Conservation (phyloP, 2,113 vertebrate genomes). For the Puffinus mauretanicus region DNA sequence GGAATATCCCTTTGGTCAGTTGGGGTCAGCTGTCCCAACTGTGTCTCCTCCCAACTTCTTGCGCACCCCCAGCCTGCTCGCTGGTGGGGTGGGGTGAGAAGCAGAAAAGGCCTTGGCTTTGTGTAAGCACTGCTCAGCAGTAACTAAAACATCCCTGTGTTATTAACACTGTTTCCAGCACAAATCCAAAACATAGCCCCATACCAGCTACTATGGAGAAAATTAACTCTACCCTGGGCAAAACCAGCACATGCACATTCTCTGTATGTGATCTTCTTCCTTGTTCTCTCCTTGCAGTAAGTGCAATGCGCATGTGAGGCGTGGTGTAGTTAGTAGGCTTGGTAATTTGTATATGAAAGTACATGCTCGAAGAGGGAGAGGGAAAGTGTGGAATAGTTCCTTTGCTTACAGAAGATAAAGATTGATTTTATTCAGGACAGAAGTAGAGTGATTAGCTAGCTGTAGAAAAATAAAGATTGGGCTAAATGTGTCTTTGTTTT, state of each 20-base stretch:
- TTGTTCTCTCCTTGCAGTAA: background rate
- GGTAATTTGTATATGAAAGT: background rate
- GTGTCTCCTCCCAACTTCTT: background rate
- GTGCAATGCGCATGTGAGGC: background rate
- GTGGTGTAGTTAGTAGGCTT: background rate
- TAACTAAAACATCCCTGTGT: background rate
- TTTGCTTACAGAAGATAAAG: background rate
- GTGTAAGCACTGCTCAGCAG: background rate
- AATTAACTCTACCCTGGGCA: background rate
- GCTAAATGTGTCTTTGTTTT: background rate
- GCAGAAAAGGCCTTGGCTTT: background rate
- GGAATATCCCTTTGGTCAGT: background rate
- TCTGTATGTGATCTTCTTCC: background rate
- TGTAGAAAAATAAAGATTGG: background rate
- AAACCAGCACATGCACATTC: background rate
- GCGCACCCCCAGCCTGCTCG: accelerated
- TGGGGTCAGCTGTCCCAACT: background rate
- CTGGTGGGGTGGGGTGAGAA: background rate
- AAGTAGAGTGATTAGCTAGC: background rate
- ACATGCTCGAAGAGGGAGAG: background rate
- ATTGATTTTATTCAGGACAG: background rate
- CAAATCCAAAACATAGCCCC: background rate
- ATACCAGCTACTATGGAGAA: background rate
- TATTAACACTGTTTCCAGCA: background rate
- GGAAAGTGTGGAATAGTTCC: background rate